Conservation (phyloP, 2,113 vertebrate species). For the Catharus fuscescens region DNA sequence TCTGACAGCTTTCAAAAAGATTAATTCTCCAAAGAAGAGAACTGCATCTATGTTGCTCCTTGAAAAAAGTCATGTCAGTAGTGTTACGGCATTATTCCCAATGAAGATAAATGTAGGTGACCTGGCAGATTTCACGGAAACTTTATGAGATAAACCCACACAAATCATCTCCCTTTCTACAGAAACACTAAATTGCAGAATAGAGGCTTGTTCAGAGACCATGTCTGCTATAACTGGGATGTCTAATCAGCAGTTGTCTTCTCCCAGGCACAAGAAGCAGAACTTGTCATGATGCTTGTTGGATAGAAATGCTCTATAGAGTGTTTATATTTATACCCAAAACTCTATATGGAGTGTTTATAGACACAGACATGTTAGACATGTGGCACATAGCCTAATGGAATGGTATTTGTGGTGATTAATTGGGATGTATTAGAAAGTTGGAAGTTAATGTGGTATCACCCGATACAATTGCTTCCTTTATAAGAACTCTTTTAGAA, state of each 20-base stretch:
- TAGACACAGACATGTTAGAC: background rate
- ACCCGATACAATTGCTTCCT: background rate
- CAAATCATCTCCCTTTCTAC: background rate
- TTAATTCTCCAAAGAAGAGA: background rate
- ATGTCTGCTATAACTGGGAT: background rate
- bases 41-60: background rate
- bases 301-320: background rate
- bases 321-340: background rate
- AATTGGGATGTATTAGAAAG: background rate
- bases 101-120: background rate
- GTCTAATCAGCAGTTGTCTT: background rate
- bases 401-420: background rate
- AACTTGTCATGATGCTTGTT: background rate
- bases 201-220: background rate
- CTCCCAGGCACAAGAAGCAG: background rate
- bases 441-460: background rate
- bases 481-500: background rate
- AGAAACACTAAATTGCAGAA: background rate
- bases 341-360: background rate
- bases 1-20: constrained; percentile 26
- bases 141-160: background rate
- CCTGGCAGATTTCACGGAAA: background rate
- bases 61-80: background rate
- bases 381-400: background rate
- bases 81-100: background rate